Evolutionary conservation across 2,113 vertebrate species (phyloP).

Genomic region (Myiopsitta monachus): DNA sequence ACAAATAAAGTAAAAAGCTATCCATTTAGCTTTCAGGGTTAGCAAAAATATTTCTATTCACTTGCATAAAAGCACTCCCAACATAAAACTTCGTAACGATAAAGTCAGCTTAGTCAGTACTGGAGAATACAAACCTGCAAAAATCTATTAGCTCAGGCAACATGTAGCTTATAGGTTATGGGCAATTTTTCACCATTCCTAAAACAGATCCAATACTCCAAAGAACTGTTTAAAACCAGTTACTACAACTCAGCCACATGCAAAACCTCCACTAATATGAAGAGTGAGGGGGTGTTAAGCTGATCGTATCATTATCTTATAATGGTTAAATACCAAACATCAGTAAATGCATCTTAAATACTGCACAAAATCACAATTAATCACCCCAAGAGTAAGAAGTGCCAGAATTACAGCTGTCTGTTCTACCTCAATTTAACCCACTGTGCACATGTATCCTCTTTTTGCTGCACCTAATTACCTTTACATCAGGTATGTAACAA

Average conservation of each 20-base stretch:
- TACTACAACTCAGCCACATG: not conserved
- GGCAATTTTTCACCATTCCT: not conserved
- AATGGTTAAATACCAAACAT: not conserved
- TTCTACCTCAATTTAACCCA: not conserved
- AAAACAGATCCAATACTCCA: not conserved
- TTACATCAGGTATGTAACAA: not conserved
- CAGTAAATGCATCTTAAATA: not conserved
- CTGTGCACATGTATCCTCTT: not conserved
- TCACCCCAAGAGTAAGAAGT: not conserved
- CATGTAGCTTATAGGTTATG: not conserved
- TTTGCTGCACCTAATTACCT: not conserved
- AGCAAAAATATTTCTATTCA: not conserved
- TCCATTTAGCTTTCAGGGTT: not conserved
- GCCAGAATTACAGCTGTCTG: not conserved
- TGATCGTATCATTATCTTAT: not conserved
- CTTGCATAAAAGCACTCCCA: not conserved
- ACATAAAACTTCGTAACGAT: not conserved
- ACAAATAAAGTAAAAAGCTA: not conserved
- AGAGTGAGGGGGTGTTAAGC: no score
- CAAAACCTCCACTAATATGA: not conserved
- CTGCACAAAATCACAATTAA: not conserved
- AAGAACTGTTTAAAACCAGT: not conserved
- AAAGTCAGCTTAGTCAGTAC: not conserved
- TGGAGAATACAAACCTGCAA: not conserved
- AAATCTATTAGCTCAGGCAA: not conserved